Conservation (phyloP, 2,888 invertebrate species). For the Ophion ventricosus region DNA sequence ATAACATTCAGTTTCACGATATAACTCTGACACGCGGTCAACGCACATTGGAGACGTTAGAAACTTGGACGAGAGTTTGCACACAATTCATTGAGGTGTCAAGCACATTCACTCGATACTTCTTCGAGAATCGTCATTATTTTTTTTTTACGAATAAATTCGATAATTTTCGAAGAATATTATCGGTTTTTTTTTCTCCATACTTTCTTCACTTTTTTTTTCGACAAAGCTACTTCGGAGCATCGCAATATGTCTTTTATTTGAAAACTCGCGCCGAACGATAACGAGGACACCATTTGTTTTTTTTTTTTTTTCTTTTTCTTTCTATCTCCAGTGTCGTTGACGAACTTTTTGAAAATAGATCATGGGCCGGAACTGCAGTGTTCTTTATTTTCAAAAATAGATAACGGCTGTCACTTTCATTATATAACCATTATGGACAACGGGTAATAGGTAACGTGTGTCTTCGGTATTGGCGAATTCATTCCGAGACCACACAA, state of each 20-base stretch:
- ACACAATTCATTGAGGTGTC: background rate
- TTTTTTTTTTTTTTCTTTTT: background rate
- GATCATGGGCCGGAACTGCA: conserved; percentile 12
- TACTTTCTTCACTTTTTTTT: too few species aligned
- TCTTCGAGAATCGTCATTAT: background rate
- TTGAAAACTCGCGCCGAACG: too few species aligned
- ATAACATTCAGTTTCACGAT: background rate
- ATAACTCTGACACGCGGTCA: background rate
- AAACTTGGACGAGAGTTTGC: background rate
- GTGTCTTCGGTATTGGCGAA: background rate
- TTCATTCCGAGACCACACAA: background rate
- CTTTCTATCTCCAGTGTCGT: background rate
- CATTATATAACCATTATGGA: background rate
- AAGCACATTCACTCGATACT: background rate
- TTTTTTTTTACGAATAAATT: background rate
- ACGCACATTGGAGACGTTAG: background rate
- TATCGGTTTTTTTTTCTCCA: background rate
- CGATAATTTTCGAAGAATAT: background rate
- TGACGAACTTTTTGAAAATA: background rate
- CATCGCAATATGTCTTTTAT: too few species aligned
- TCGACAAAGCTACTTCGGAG: too few species aligned
- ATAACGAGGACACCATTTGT: too few species aligned
- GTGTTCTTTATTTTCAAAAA: conserved; percentile 1
- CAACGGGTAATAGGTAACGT: background rate
- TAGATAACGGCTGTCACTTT: background rate